These are phyloP conservation scores for Megalops cyprinoides DNA, from an alignment of 2,797 vertebrate genomes.

Conservation along the genomic window DNA sequence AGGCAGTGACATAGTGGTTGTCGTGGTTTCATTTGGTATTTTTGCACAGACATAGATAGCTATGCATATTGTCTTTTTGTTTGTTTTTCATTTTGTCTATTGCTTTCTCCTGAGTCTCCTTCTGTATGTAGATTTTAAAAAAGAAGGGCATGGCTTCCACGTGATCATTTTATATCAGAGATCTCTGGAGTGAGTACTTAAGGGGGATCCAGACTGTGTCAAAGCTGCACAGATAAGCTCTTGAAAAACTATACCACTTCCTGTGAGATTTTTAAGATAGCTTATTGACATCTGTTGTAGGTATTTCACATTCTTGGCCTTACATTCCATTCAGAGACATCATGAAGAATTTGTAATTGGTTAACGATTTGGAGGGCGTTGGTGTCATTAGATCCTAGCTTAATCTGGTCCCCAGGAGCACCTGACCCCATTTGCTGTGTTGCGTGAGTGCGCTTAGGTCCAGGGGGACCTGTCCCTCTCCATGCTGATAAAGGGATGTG, in stretches of 20 bases:
- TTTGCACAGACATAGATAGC: too few species aligned
- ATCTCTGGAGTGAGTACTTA: not conserved
- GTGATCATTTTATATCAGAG: too few species aligned
- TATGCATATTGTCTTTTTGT: too few species aligned
- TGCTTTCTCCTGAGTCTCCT: not conserved
- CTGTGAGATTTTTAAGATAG: too few species aligned
- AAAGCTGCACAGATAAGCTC: too few species aligned
- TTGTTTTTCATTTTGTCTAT: not conserved
- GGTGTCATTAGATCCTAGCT: not conserved
- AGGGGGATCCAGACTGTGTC: too few species aligned
- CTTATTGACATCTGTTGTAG: not conserved
- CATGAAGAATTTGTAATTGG: not conserved
- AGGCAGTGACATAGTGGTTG: not conserved
- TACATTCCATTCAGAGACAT: not conserved
- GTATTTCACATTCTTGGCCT: not conserved
- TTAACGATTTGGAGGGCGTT: conserved; percentile 6
- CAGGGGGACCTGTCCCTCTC: not conserved
- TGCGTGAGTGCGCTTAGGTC: not conserved
- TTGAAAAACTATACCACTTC: too few species aligned
- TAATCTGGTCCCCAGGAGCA: conserved; percentile 4
- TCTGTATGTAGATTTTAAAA: too few species aligned
- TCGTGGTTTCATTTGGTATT: too few species aligned
- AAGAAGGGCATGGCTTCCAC: too few species aligned
- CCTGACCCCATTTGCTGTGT: conserved; percentile 17
- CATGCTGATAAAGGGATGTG: not conserved